Evolutionary conservation across 2,888 invertebrate species (phyloP), one percentile per base, ranked within the genome.

Genomic region (Dicyrtoma fusca): DNA sequence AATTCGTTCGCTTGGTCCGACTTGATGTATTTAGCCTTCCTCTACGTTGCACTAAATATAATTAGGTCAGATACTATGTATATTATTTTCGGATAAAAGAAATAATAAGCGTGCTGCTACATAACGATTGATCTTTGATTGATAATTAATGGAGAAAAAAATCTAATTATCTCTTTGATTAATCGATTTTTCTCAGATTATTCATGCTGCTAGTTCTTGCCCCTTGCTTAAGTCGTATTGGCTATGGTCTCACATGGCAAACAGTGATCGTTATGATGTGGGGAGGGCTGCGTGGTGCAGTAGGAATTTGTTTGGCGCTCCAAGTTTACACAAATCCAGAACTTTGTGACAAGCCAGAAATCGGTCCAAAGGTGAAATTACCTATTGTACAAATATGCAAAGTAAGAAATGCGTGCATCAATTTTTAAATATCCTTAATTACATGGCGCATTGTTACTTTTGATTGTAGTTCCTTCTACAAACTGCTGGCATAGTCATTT

Each of bases 241-340:
- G 88, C 0, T 88, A 88, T 77, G 88, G 88, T 0, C 84, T 89
- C 82, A 83, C 85, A 0, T 88, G 88, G 87, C 85, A 86, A 76
- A 86, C 87, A 71, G 86, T 85, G 72, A 82, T 87, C 78, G 86
- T 89, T 3, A 86, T 88, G 79, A 87, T 87, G 2, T 89, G 89
- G 88, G 88, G 88, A 19, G 89, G 88, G 0, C 82, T 89, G 10
- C 82, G 88, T 25, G 89, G 89, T 0, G 87, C 88, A 0, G 84
- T 89, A 13, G 87, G 88, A 0, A 82, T 89, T 23, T 87, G 88
- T 63, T 82, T 89, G 51, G 87, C 88, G 0, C 82, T 89, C 19
- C 85, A 87, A 55, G 86, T 88, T 13, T 82, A 86, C 14, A 84
- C 86, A 75, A 85, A 86, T 1, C 84, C 84, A 0, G 79, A 83